Evolutionary conservation across 2,113 vertebrate genomes (phyloP).

Genomic region (Perca schrenkii): DNA sequence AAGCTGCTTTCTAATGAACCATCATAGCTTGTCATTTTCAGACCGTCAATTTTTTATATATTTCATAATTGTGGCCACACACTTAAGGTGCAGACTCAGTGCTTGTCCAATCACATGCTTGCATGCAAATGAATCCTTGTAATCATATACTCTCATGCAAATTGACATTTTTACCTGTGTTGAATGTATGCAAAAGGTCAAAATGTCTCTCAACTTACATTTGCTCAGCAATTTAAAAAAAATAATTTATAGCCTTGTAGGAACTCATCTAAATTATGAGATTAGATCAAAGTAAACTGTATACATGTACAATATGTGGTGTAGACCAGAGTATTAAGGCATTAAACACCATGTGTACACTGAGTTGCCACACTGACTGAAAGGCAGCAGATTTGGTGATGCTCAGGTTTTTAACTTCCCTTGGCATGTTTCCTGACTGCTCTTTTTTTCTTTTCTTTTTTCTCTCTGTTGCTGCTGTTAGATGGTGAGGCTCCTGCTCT

Average conservation of each 20-base stretch:
- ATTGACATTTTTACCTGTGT: not conserved
- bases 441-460: not conserved
- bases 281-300: not conserved
- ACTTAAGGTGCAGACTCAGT: not conserved
- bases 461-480: constrained; percentile 68
- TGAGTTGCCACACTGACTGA: too few relatives aligned
- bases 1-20: not conserved
- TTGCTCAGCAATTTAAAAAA: not conserved
- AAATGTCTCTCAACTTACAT: not conserved
- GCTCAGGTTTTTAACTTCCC: constrained; percentile 19
- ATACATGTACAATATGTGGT: not conserved
- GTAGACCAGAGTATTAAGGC: not conserved
- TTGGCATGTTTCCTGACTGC: constrained; percentile 20
- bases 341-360: not conserved
- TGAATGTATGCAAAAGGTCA: not conserved
- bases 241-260: not conserved
- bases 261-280: not conserved
- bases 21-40: constrained; percentile 1
- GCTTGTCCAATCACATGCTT: not conserved
- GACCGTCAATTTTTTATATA: too few relatives aligned
- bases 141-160: not conserved
- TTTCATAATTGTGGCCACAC: constrained; percentile 1
- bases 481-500: constrained; percentile 97
- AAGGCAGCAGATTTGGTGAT: not conserved
- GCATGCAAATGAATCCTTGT: constrained; percentile 29